A percentile compares a stretch with the other conserved stretches of the same genome.
Conservation (phyloP, 2,797 vertebrate species). For the Characodon lateralis region DNA sequence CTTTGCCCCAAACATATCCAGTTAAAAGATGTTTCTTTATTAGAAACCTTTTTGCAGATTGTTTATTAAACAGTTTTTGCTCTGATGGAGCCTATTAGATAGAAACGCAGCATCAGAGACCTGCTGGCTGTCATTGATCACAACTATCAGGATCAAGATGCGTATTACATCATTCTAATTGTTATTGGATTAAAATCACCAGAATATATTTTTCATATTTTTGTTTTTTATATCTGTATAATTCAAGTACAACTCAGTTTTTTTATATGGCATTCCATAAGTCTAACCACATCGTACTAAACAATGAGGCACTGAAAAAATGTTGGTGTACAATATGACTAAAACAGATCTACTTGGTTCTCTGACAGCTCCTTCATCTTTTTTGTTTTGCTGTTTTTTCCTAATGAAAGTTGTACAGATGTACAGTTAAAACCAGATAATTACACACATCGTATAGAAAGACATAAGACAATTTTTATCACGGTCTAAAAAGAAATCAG, state of each 20-base stretch:
- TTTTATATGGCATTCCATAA: neutral
- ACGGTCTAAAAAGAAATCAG: neutral
- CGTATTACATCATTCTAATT: neutral
- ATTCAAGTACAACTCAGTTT: neutral
- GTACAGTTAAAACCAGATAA: neutral
- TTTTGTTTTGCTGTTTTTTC: neutral
- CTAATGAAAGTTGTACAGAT: neutral
- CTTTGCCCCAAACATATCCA: slow-evolving; percentile 5
- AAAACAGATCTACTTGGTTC: neutral
- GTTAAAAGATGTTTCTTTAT: neutral
- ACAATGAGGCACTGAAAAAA: neutral
- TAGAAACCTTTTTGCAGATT: slow-evolving; percentile 10
- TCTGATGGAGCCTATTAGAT: neutral
- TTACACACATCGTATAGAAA: neutral
- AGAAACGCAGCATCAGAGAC: neutral
- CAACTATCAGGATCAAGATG: neutral
- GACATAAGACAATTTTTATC: neutral
- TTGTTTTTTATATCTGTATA: neutral
- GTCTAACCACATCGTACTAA: neutral
- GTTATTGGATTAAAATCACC: neutral
- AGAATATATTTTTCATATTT: neutral
- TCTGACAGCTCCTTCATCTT: neutral
- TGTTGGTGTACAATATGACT: neutral
- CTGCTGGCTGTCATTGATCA: neutral
- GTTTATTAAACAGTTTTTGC: neutral